These are phyloP conservation scores for Erebia epiphron DNA, from an alignment of 2,888 invertebrate species.

Conservation along the genomic window DNA sequence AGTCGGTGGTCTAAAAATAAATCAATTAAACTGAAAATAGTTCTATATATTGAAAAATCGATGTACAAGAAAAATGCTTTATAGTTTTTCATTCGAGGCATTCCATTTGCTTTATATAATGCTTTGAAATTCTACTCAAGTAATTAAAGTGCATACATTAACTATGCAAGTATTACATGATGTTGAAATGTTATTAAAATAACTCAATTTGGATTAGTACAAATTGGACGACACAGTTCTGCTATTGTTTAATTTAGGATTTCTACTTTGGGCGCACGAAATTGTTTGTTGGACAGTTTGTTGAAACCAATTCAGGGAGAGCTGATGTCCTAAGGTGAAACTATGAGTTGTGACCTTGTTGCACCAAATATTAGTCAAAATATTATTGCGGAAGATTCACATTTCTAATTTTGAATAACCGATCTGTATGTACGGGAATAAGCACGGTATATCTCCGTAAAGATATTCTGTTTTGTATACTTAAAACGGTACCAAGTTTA, in stretches of 20 bases:
- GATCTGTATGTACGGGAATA: too few relatives aligned
- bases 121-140: slow-evolving; percentile 30
- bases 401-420: background rate
- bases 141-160: slow-evolving; percentile 31
- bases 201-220: background rate
- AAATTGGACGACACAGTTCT: background rate
- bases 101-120: slow-evolving; percentile 27
- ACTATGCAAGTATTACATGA: slow-evolving; percentile 17
- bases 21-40: background rate
- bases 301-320: background rate
- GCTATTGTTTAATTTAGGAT: background rate
- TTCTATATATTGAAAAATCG: background rate
- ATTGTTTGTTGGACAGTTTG: background rate
- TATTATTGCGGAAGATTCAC: too few relatives aligned
- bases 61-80: background rate
- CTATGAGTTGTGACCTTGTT: background rate
- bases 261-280: background rate
- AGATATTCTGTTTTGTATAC: background rate
- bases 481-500: slow-evolving; percentile 7
- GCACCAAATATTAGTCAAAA: background rate
- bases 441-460: background rate
- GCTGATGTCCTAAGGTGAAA: background rate
- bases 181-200: slow-evolving; percentile 18
- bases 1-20: background rate
- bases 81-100: slow-evolving; percentile 2